Conservation (phyloP, 2,888 invertebrate genomes). For the Meloe dianella region DNA sequence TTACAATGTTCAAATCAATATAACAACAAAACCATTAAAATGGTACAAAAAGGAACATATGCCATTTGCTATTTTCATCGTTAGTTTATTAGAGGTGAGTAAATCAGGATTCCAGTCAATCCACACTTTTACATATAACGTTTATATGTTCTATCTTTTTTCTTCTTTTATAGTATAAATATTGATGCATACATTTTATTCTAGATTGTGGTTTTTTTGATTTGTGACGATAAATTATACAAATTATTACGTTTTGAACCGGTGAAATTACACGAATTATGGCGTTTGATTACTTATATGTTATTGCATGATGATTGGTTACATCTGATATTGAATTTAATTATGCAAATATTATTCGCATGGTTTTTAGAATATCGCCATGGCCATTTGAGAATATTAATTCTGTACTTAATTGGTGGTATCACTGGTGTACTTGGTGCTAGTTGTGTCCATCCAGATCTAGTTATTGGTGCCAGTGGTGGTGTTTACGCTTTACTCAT, state of each 20-base stretch:
- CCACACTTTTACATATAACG: neutral
- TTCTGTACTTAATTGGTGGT: constrained; percentile 78
- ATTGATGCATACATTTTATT: constrained; percentile 13
- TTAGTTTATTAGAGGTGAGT: constrained; percentile 52
- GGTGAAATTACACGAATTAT: constrained; percentile 70
- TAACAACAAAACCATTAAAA: constrained; percentile 19
- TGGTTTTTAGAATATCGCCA: constrained; percentile 73
- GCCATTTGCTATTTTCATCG: constrained; percentile 50
- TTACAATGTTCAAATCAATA: constrained; percentile 32
- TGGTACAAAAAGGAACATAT: constrained; percentile 43
- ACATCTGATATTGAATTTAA: constrained; percentile 79
- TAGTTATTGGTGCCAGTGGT: constrained; percentile 87
- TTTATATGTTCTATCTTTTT: neutral
- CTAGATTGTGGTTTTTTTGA: constrained; percentile 45
- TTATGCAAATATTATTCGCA: constrained; percentile 68
- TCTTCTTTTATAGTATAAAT: constrained; percentile 7
- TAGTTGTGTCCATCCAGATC: constrained; percentile 76
- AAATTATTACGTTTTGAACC: constrained; percentile 66
- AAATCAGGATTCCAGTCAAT: neutral
- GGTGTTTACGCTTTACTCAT: constrained; percentile 89
- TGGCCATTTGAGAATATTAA: constrained; percentile 72
- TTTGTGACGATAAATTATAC: constrained; percentile 35
- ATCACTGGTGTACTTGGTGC: constrained; percentile 78
- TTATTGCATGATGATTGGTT: constrained; percentile 77
- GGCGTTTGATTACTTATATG: constrained; percentile 83